phyloP scores from a whole-genome alignment of 1,140 invertebrate genomes.

The Megalonaias nervosa region DNA sequence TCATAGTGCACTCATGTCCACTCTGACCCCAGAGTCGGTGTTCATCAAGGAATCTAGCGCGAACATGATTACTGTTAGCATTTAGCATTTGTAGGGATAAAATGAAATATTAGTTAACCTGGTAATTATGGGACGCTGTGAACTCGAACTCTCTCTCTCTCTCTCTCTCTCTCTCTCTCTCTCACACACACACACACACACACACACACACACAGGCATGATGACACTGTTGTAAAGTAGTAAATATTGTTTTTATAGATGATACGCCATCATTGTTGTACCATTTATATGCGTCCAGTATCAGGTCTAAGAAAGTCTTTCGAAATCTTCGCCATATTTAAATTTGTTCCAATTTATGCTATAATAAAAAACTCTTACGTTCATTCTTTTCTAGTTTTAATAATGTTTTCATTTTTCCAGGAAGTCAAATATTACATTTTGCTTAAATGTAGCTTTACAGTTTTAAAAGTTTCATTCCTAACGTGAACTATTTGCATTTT shows the following conservation, averaged over 20 bases:
- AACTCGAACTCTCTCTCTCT: neutral
- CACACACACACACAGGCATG: neutral
- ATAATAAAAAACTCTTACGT: no score
- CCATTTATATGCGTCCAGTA: no score
- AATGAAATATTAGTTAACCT: conserved; percentile 30
- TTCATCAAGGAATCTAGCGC: conserved; percentile 24
- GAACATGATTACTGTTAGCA: conserved; percentile 5
- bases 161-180: neutral
- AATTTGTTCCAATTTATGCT: no score
- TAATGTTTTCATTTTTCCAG: conserved; percentile 24
- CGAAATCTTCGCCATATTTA: no score
- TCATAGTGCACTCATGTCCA: conserved; percentile 32
- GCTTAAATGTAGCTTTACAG: neutral
- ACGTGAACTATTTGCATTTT: neutral
- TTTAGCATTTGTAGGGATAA: conserved; percentile 24
- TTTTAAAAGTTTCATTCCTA: neutral
- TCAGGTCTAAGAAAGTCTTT: no score
- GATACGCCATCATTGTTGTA: no score
- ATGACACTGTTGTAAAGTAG: no score
- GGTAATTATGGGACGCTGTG: conserved; percentile 1
- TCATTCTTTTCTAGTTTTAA: no score
- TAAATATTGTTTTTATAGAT: no score
- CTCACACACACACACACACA: neutral
- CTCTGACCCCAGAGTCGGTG: conserved; percentile 36
- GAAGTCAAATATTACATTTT: neutral